A percentile compares a stretch with the other conserved stretches of the same genome.
phyloP scores from a whole-genome alignment of 2,888 invertebrate genomes.

The Neria commutata region DNA sequence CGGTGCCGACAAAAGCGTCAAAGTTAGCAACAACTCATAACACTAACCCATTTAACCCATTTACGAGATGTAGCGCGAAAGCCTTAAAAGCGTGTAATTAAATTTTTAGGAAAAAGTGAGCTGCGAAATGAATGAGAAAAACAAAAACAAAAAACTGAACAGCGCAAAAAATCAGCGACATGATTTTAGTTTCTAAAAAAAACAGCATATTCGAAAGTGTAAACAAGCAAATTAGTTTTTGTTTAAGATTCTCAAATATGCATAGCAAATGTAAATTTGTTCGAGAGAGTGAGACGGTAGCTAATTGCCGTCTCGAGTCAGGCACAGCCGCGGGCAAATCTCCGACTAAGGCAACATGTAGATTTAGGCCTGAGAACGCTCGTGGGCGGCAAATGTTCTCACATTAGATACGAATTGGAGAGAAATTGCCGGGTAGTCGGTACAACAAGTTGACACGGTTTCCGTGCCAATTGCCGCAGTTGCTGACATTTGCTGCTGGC shows the following conservation, averaged over 20 bases:
- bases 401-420: too few relatives aligned
- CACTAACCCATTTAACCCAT: slow-evolving; percentile 4
- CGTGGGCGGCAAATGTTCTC: too few relatives aligned
- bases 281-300: too few relatives aligned
- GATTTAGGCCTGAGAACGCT: too few relatives aligned
- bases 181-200: not conserved
- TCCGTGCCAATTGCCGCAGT: not conserved
- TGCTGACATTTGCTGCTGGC: not conserved
- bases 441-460: slow-evolving; percentile 1
- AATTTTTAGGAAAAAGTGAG: slow-evolving; percentile 38
- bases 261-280: too few relatives aligned
- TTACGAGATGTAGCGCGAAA: slow-evolving; percentile 6
- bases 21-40: too few relatives aligned
- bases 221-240: slow-evolving; percentile 1
- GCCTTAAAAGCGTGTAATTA: slow-evolving; percentile 37
- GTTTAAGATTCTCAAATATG: too few relatives aligned
- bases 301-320: too few relatives aligned
- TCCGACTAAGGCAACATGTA: too few relatives aligned
- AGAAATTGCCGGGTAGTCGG: not conserved
- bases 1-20: not conserved
- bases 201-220: not conserved
- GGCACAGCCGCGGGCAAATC: too few relatives aligned
- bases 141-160: slow-evolving; percentile 29
- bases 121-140: slow-evolving; percentile 7
- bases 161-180: slow-evolving; percentile 17